Base-by-base conservation (phyloP, 1,140 invertebrate species). In the Sitophilus oryzae region DNA sequence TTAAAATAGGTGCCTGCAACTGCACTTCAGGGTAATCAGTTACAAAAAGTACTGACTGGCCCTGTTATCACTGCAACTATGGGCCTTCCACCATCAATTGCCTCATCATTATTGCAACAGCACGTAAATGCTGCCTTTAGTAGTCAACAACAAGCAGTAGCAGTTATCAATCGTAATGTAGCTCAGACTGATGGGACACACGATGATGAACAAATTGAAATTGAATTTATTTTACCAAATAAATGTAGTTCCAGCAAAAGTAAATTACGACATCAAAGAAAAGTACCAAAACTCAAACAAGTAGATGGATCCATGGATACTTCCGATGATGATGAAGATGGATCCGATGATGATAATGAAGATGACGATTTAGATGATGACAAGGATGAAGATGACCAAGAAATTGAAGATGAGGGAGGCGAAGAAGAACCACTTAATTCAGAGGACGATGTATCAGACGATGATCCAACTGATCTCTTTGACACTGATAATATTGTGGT, bases 401-500 rank as follows among this genome's bases (percentile, higher is more conserved):
- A 89, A 60, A 82, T 82, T 44, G 80, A 84, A 58, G 84, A 86
- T 40, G 84, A 84, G 61, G 85, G n/a, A 81, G 65, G 86, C 30
- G 87, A 88, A 58, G 86, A 91, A 66, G 95, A 97, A 70, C 93
- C 95, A 0, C 74, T 98, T 0, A 97, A 97, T 74, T 96, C 93
- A 14, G 93, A 86, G 63, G 93, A 96, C 74, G 95, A 98, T 79
- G 91, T 96, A 0, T 96, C 93, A 51, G 96, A 98, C 71, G 95
- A 97, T 66, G 95, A 98, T 73, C 87, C 92, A 0, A 80, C 83
- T 56, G 94, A 96, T 70, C 78, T 98, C 67, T 98, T 97, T 77
- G 95, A 98, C 66, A 95, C 95, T 42, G 95, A 98, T 59, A 97
- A 98, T 80, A 93, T 99, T 49, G 93, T 99, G 57, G 96, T 99